These are phyloP conservation scores for Ailuropoda melanoleuca DNA, from an alignment of 2,113 vertebrate genomes.

Conservation along the genomic window DNA sequence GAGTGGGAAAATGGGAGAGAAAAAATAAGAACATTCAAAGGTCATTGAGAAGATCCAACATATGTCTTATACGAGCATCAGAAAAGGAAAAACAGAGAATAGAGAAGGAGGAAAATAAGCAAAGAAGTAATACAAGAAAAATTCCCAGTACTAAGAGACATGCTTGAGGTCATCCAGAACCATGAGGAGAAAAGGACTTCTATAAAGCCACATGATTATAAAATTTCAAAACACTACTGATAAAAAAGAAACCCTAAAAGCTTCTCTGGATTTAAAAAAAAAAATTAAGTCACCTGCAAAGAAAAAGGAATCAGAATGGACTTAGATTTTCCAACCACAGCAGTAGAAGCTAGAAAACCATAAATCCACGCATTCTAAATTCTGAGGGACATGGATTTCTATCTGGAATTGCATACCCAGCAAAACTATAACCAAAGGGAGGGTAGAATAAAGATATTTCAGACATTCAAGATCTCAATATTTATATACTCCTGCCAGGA, in stretches of 20 bases:
- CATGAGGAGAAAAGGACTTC: not conserved
- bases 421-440: not conserved
- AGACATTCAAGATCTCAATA: not conserved
- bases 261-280: not conserved
- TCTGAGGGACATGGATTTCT: not conserved
- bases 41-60: not conserved
- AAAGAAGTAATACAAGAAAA: conserved; percentile 6
- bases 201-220: not conserved
- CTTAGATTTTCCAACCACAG: not conserved
- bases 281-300: not conserved
- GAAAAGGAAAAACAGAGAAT: not conserved
- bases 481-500: not conserved
- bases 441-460: not conserved
- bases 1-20: not conserved
- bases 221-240: conserved; percentile 25
- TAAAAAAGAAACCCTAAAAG: not conserved
- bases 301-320: not conserved
- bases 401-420: not conserved
- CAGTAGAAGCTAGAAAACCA: not conserved
- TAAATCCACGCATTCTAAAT: not conserved
- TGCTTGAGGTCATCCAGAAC: not conserved
- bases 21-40: not conserved
- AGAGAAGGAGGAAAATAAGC: not conserved
- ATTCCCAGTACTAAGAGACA: not conserved
- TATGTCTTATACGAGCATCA: not conserved